Conservation (phyloP, 2,113 vertebrate genomes). For the Epinephelus lanceolatus region DNA sequence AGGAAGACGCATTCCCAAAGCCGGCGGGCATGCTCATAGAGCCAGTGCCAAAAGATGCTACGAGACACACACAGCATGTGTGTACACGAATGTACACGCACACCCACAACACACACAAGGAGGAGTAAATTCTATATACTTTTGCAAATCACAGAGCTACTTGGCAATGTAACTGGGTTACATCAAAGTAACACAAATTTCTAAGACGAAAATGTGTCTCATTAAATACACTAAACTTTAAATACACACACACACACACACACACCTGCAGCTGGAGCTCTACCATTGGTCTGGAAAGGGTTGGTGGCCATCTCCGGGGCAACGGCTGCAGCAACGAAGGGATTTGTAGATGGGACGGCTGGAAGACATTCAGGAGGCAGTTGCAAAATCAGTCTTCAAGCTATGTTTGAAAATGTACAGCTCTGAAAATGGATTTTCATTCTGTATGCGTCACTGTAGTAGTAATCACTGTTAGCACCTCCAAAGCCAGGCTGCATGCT, state of each 20-base stretch:
- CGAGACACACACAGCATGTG: slow-evolving; percentile 70
- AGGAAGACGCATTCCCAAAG: slow-evolving; percentile 93
- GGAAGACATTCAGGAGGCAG: slow-evolving; percentile 55
- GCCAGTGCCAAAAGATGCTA: slow-evolving; percentile 93
- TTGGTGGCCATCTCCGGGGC: slow-evolving; percentile 93
- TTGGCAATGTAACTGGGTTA: slow-evolving; percentile 59
- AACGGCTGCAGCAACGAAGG: slow-evolving; percentile 92
- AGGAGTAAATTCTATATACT: slow-evolving; percentile 58
- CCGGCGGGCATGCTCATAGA: slow-evolving; percentile 98
- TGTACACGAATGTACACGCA: slow-evolving; percentile 54
- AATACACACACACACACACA: neutral
- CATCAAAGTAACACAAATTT: slow-evolving; percentile 49
- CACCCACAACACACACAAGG: slow-evolving; percentile 25
- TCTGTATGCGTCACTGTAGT: neutral
- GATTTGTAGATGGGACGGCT: slow-evolving; percentile 94
- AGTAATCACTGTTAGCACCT: slow-evolving; percentile 81
- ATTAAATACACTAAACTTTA: neutral
- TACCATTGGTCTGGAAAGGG: slow-evolving; percentile 95
- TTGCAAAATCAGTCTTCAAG: slow-evolving; percentile 12
- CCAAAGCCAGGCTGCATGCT: slow-evolving; percentile 92
- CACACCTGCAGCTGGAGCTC: slow-evolving; percentile 85
- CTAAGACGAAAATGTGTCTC: neutral
- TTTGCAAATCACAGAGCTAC: slow-evolving; percentile 54
- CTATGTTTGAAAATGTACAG: neutral
- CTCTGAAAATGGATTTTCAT: neutral